phyloP scores from a whole-genome alignment of 2,888 invertebrate genomes.

The Frankliniella intonsa region DNA sequence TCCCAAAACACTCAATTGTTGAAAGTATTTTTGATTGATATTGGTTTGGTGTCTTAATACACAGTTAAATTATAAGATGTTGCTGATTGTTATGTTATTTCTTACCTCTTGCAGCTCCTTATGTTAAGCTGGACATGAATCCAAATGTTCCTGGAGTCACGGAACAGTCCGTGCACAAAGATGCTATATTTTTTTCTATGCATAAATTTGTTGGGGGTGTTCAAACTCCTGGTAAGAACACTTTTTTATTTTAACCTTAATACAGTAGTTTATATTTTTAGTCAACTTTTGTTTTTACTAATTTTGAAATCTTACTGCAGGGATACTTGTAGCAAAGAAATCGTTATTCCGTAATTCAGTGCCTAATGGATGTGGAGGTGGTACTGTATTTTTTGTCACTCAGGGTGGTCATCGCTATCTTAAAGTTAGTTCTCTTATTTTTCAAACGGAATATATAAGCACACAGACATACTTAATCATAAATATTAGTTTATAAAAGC shows the following conservation, averaged over 20 bases:
- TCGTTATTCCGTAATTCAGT: conserved; percentile 50
- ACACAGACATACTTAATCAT: not conserved
- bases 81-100: conserved; percentile 7
- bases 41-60: no score
- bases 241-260: not conserved
- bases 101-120: conserved; percentile 55
- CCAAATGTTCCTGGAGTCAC: conserved; percentile 66
- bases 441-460: not conserved
- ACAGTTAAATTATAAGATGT: no score
- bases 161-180: conserved; percentile 69
- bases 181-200: conserved; percentile 82
- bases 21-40: not conserved
- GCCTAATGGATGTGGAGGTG: conserved; percentile 52
- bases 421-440: conserved; percentile 48
- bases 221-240: conserved; percentile 64
- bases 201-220: conserved; percentile 90
- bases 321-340: conserved; percentile 62
- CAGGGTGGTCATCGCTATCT: conserved; percentile 50
- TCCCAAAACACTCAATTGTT: not conserved
- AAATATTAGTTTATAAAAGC: not conserved
- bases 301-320: conserved; percentile 43
- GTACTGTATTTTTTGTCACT: conserved; percentile 54
- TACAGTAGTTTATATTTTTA: not conserved
- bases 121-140: conserved; percentile 77
- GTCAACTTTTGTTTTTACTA: conserved; percentile 23